Evolutionary conservation across 2,888 invertebrate genomes (phyloP), one percentile per base, ranked within the genome.

Genomic region (Euspilapteryx auroguttella): DNA sequence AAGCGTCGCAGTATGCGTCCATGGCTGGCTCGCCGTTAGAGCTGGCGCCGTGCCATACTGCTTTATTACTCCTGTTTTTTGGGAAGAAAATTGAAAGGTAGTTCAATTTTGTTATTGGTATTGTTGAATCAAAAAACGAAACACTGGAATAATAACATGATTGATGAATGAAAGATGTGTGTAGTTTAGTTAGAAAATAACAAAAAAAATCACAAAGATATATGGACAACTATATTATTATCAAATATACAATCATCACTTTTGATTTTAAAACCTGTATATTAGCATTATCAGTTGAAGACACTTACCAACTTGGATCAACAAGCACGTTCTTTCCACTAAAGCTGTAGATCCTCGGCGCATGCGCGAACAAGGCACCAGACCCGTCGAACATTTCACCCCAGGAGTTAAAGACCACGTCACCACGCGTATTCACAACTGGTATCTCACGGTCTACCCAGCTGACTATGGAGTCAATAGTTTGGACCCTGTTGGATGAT

Each of bases 321-420:
- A 85, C 84, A 34, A 96, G 79, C 17, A 98, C 88, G 54, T 97
- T 94, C 53, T 90, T 88, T 21, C 96, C 94, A 54, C 88, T 90
- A 57, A 97, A 98, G 41, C 96, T 95, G 69, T 91, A 94, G 42
- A 98, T 89, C 40, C 91, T 82, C 2, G 93, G 89, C 31, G 89
- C 87, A 50, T 88, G 88, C 7, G 90, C 85, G 49, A 94, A 92
- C 40, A 88, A 80, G 4, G 89, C 94, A 8, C 93, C 92, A 30
- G 88, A 87, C 4, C 93, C 90, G 34, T 82, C 88, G 55, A 97
- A 94, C 76, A 98, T 86, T 42, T 92, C 90, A 32, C 87, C 85
- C 95, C 96, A 97, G 0, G 94, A 93, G 58, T 92, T 89, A 66
- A 96, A 97, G 10, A 98, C 81, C n/a, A 94, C 85, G 49, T 97